Evolutionary conservation across 2,888 invertebrate species (phyloP).

Genomic region (Agonopterix heracliana): DNA sequence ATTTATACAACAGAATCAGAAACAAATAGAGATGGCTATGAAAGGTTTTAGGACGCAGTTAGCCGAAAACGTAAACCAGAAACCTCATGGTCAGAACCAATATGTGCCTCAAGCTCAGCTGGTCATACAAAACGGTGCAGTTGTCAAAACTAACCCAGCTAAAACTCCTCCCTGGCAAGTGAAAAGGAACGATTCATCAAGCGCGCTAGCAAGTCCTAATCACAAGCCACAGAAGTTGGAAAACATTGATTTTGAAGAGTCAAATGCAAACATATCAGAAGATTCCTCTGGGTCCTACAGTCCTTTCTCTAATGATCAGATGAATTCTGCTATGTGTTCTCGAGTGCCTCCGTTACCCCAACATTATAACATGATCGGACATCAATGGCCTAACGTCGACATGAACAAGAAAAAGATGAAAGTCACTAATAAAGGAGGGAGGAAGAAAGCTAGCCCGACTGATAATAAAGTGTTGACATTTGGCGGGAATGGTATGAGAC

Average conservation of each 20-base stretch:
- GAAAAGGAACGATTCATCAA: slow-evolving; percentile 48
- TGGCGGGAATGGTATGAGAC: slow-evolving; percentile 51
- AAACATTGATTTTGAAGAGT: slow-evolving; percentile 52
- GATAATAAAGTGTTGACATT: slow-evolving; percentile 49
- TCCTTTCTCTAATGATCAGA: slow-evolving; percentile 46
- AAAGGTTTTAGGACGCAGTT: slow-evolving; percentile 62
- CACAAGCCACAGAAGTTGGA: slow-evolving; percentile 54
- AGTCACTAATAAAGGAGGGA: slow-evolving; percentile 66
- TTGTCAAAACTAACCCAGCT: slow-evolving; percentile 68
- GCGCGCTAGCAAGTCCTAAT: slow-evolving; percentile 47
- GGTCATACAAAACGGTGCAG: slow-evolving; percentile 66
- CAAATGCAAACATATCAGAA: slow-evolving; percentile 49
- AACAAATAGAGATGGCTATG: slow-evolving; percentile 72
- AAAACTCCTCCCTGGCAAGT: slow-evolving; percentile 79
- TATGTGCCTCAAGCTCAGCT: slow-evolving; percentile 59
- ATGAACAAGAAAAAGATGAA: slow-evolving; percentile 75
- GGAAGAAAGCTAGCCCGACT: slow-evolving; percentile 58
- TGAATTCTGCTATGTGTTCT: slow-evolving; percentile 73
- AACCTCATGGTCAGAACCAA: slow-evolving; percentile 43
- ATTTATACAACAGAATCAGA: slow-evolving; percentile 74
- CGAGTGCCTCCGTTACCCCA: slow-evolving; percentile 85
- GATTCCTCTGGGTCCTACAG: slow-evolving; percentile 49
- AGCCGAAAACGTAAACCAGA: slow-evolving; percentile 47
- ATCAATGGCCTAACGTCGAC: slow-evolving; percentile 63
- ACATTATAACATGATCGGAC: slow-evolving; percentile 70